phyloP scores from a whole-genome alignment of 2,113 vertebrate species.

The Hiodon tergisus region DNA sequence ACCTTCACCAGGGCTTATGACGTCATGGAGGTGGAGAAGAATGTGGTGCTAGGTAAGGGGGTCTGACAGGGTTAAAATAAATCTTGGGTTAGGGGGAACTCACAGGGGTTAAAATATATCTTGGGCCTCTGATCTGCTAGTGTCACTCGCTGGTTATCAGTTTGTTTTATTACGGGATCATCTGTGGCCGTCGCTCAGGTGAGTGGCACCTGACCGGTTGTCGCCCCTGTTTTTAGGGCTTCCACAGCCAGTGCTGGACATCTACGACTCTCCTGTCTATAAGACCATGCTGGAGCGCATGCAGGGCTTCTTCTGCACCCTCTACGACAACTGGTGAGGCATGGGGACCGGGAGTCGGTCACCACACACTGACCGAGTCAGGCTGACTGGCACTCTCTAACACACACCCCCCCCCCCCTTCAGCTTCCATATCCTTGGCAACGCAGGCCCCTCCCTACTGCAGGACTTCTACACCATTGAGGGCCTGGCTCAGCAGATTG shows the following conservation, averaged over 20 bases:
- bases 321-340: constrained; percentile 90
- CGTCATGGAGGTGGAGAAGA: constrained; percentile 84
- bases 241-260: constrained; percentile 72
- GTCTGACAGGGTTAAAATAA: too few species aligned
- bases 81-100: too few species aligned
- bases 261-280: constrained; percentile 78
- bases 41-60: constrained; percentile 80
- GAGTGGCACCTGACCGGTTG: accelerated
- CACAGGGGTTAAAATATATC: too few species aligned
- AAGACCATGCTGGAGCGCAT: constrained; percentile 80
- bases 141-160: too few species aligned
- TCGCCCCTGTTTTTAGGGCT: constrained; percentile 62
- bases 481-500: constrained; percentile 71
- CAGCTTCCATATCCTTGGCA: constrained; percentile 85
- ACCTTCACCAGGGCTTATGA: constrained; percentile 76
- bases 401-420: neutral
- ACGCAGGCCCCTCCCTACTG: constrained; percentile 77
- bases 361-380: neutral
- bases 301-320: constrained; percentile 84
- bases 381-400: neutral
- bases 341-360: neutral
- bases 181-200: neutral
- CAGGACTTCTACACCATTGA: constrained; percentile 89
- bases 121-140: too few species aligned
- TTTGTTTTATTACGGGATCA: neutral